Evolutionary conservation across 2,113 vertebrate genomes (phyloP).

Genomic region (Conger conger): DNA sequence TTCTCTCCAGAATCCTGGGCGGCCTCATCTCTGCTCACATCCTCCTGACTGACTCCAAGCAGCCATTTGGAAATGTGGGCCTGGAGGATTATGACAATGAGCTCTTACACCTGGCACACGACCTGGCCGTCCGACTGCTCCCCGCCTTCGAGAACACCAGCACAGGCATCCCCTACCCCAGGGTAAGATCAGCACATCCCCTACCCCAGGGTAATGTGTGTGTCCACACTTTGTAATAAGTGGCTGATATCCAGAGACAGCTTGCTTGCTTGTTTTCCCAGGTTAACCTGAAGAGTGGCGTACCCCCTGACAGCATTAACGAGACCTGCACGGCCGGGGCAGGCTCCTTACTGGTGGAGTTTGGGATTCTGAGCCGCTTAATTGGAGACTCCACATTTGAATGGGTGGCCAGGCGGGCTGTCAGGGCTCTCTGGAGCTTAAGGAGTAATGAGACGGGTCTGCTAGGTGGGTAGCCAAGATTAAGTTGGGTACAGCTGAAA

Average conservation of each 20-base stretch:
- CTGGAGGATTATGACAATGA: slow-evolving; percentile 90
- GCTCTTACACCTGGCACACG: slow-evolving; percentile 89
- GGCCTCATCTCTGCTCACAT: slow-evolving; percentile 95
- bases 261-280: slow-evolving; percentile 46
- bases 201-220: too few relatives aligned
- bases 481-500: neutral
- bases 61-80: slow-evolving; percentile 90
- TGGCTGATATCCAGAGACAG: neutral
- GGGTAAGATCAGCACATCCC: slow-evolving; percentile 67
- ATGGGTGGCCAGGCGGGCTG: slow-evolving; percentile 91
- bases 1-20: slow-evolving; percentile 81
- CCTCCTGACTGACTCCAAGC: slow-evolving; percentile 88
- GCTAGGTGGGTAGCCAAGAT: slow-evolving; percentile 70
- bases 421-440: slow-evolving; percentile 90
- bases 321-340: slow-evolving; percentile 96
- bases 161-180: slow-evolving; percentile 94
- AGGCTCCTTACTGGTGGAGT: slow-evolving; percentile 92
- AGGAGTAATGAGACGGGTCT: slow-evolving; percentile 91
- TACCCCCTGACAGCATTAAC: slow-evolving; percentile 87
- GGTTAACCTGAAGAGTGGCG: slow-evolving; percentile 94
- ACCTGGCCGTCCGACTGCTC: slow-evolving; percentile 89
- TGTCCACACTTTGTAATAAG: neutral
- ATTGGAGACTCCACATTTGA: slow-evolving; percentile 95
- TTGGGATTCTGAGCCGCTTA: slow-evolving; percentile 93
- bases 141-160: slow-evolving; percentile 97